These are phyloP conservation scores for Oreochromis grahami DNA, from an alignment of 2,797 vertebrate genomes.

Conservation along the genomic window DNA sequence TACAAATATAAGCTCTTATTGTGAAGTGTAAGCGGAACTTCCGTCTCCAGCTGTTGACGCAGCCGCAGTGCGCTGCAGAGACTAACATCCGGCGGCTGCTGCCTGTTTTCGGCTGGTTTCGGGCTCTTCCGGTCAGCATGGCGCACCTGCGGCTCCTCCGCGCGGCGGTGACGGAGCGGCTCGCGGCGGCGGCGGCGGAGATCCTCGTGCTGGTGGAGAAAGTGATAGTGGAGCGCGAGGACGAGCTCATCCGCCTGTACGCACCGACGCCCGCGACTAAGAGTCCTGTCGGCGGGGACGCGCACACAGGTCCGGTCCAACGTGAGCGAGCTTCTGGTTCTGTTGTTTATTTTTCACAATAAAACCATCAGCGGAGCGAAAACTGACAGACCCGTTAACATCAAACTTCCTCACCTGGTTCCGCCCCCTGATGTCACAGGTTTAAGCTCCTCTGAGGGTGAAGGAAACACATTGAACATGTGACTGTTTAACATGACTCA, in stretches of 20 bases:
- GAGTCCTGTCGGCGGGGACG: background rate
- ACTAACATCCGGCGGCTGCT: background rate
- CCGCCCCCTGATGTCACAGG: background rate
- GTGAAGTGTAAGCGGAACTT: background rate
- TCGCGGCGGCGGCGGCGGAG: constrained; percentile 1
- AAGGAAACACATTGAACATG: background rate
- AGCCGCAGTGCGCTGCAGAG: background rate
- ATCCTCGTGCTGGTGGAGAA: background rate
- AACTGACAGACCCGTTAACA: accelerated
- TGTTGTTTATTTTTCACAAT: background rate
- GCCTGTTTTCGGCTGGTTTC: background rate
- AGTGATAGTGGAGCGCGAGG: background rate
- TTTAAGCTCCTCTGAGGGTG: background rate
- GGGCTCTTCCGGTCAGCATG: background rate
- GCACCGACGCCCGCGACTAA: background rate
- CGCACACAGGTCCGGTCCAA: background rate
- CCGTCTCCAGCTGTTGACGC: background rate
- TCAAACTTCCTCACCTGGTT: background rate
- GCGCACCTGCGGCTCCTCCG: background rate
- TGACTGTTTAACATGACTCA: no score
- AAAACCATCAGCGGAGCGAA: background rate
- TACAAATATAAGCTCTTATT: background rate
- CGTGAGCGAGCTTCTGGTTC: background rate
- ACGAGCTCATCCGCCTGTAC: background rate
- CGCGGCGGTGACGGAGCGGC: background rate